A percentile compares a stretch with the other conserved stretches of the same genome.
These are phyloP conservation scores for Muntiacus muntjak DNA, from an alignment of 2,113 vertebrate genomes.

Conservation along the genomic window DNA sequence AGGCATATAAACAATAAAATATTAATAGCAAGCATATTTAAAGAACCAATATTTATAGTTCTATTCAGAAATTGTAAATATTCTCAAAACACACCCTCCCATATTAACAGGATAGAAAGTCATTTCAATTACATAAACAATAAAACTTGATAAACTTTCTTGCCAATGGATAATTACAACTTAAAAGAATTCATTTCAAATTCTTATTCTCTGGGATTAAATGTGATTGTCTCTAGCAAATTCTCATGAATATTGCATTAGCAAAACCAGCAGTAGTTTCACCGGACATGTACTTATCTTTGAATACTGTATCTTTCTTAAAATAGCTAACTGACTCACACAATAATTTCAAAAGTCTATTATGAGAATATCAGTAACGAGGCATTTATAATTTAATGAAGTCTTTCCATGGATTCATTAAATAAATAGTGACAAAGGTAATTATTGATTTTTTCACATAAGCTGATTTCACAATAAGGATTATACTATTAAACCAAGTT, in stretches of 20 bases:
- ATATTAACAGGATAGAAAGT: conserved; percentile 12
- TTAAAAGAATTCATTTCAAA: conserved; percentile 58
- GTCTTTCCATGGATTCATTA: conserved; percentile 66
- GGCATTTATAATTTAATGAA: conserved; percentile 69
- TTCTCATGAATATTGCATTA: conserved; percentile 70
- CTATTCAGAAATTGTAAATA: not conserved
- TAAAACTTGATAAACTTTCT: conserved; percentile 53
- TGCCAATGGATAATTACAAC: conserved; percentile 56
- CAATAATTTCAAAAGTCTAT: conserved; percentile 71
- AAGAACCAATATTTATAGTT: not conserved
- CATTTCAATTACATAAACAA: conserved; percentile 61
- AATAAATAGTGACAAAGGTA: conserved; percentile 73
- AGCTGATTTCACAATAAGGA: conserved; percentile 66
- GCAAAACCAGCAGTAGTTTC: conserved; percentile 55
- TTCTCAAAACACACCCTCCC: not conserved
- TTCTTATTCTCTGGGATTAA: conserved; percentile 63
- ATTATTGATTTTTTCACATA: conserved; percentile 32
- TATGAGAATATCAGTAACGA: conserved; percentile 47
- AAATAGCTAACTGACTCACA: conserved; percentile 52
- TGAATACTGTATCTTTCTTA: conserved; percentile 25
- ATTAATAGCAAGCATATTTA: not conserved
- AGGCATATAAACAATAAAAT: not conserved
- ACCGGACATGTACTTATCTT: conserved; percentile 55
- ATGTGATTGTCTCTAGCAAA: conserved; percentile 55
- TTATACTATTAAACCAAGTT: conserved; percentile 58